Percentiles rank a stretch among this genome's conserved stretches.
These are phyloP conservation scores for Paraplagusia blochii DNA, from an alignment of 2,113 vertebrate species.

Conservation along the genomic window DNA sequence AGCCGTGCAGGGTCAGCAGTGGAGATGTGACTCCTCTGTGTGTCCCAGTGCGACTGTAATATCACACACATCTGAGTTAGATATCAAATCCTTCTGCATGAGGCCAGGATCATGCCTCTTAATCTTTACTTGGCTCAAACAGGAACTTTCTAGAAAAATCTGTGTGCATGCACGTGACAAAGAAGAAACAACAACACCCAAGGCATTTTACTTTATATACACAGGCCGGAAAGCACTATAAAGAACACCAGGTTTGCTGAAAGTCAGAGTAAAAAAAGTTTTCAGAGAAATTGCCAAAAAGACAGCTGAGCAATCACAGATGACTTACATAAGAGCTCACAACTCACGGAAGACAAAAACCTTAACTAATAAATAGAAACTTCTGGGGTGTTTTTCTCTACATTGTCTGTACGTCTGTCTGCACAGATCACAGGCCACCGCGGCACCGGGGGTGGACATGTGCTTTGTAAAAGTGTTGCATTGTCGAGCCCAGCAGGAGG, in stretches of 20 bases:
- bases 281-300: too few species aligned
- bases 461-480: conserved; percentile 61
- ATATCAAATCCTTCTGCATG: conserved; percentile 41
- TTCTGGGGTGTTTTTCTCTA: conserved; percentile 12
- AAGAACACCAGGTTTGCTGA: conserved; percentile 22
- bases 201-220: neutral
- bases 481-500: conserved; percentile 54
- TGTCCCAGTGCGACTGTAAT: conserved; percentile 50
- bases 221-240: conserved; percentile 10
- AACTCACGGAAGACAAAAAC: conserved; percentile 30
- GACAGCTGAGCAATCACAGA: neutral
- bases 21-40: conserved; percentile 46
- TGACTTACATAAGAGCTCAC: conserved; percentile 27
- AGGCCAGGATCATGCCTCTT: conserved; percentile 28
- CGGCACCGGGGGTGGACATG: conserved; percentile 46
- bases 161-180: conserved; percentile 36
- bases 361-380: conserved; percentile 36
- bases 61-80: too few species aligned
- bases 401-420: conserved; percentile 15
- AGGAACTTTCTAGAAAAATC: neutral
- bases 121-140: conserved; percentile 40
- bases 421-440: conserved; percentile 2
- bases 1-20: conserved; percentile 20
- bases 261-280: neutral
- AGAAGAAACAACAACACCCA: conserved; percentile 2